Evolutionary conservation across 2,113 vertebrate genomes (phyloP).

Genomic region (Coryphaenoides rupestris): DNA sequence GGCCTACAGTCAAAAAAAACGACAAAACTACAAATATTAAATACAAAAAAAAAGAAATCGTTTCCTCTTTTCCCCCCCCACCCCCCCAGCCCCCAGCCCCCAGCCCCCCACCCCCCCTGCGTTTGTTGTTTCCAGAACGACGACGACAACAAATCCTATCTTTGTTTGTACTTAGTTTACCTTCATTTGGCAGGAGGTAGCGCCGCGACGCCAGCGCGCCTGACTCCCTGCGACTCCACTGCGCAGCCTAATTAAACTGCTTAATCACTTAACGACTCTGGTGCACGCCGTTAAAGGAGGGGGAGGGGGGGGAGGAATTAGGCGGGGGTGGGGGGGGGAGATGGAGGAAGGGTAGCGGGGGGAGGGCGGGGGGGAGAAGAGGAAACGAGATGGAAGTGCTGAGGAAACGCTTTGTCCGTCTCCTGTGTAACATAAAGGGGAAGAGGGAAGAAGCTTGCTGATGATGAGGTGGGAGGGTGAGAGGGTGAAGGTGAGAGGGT

Average conservation of each 20-base stretch:
- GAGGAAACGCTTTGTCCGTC: conserved; percentile 69
- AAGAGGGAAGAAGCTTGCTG: background rate
- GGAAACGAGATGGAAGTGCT: conserved; percentile 65
- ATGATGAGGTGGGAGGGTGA: too few relatives aligned
- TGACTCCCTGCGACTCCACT: conserved; percentile 43
- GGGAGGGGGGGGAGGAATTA: too few relatives aligned
- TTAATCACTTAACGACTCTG: conserved; percentile 78
- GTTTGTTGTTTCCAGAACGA: conserved; percentile 7
- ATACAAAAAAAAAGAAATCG: too few relatives aligned
- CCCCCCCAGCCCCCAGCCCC: too few relatives aligned
- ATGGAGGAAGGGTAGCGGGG: conserved; percentile 40
- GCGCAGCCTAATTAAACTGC: conserved; percentile 75
- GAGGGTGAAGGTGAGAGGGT: too few relatives aligned
- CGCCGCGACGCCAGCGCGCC: conserved; percentile 23
- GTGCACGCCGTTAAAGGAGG: conserved; percentile 73
- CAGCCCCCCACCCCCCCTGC: conserved; percentile 1
- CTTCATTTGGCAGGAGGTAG: conserved; percentile 37
- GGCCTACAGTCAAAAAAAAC: too few relatives aligned
- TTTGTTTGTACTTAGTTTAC: conserved; percentile 31
- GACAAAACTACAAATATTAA: too few relatives aligned
- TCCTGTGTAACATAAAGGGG: conserved; percentile 76
- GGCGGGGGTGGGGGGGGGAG: conserved; percentile 58
- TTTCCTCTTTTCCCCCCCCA: background rate
- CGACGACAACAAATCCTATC: conserved; percentile 1
- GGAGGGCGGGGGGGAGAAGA: conserved; percentile 46